Evolutionary conservation across 1,140 invertebrate genomes (phyloP).

Genomic region (Neomicropteryx cornuta): DNA sequence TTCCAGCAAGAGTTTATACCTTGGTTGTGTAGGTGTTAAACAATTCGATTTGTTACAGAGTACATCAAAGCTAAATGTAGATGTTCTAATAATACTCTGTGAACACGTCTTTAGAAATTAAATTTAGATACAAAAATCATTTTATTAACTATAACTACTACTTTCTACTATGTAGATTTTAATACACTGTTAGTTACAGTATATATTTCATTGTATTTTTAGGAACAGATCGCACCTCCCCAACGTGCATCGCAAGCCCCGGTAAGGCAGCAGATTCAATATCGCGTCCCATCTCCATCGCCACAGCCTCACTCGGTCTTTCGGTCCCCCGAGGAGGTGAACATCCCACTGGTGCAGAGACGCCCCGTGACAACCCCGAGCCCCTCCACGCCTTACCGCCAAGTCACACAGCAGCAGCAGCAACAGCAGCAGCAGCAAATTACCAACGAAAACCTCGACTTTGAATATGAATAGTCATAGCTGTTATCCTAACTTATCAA

Average conservation of each 20-base stretch:
- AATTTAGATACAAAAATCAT: too few species aligned
- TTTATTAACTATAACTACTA: too few species aligned
- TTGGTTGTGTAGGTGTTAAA: too few species aligned
- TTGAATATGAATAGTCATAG: conserved; percentile 30
- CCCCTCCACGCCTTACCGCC: conserved; percentile 25
- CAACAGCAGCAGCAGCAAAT: too few species aligned
- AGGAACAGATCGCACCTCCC: conserved; percentile 23
- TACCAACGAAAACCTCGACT: conserved; percentile 22
- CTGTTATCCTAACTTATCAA: too few species aligned
- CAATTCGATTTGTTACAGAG: too few species aligned
- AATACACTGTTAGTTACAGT: conserved; percentile 3
- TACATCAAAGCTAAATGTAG: too few species aligned
- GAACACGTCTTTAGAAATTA: too few species aligned
- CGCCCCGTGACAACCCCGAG: conserved; percentile 40
- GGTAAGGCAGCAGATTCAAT: conserved; percentile 17
- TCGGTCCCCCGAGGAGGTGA: conserved; percentile 72
- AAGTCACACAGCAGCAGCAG: too few species aligned
- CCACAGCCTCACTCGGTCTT: conserved; percentile 56
- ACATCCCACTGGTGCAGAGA: conserved; percentile 70
- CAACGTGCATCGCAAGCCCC: conserved; percentile 10
- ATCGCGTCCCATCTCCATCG: conserved; percentile 23
- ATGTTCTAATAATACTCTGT: too few species aligned
- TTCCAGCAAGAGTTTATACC: too few species aligned
- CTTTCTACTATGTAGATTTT: background rate
- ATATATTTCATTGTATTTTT: too few species aligned